These are phyloP conservation scores for Siderastrea radians DNA, from an alignment of 92 coral and sea anemone genomes.

Conservation along the genomic window DNA sequence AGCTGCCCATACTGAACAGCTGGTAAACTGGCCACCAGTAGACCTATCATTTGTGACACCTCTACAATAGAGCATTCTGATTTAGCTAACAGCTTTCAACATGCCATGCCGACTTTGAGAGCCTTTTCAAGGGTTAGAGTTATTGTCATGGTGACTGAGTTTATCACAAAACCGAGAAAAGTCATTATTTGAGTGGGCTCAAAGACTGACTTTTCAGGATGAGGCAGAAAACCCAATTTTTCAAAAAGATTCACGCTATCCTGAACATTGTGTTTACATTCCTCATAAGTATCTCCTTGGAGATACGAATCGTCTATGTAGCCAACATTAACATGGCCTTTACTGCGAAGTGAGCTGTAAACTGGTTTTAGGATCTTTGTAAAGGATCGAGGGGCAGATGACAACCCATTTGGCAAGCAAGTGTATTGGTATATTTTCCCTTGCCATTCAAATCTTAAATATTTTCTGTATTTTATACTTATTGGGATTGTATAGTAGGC, in stretches of 20 bases:
- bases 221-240: slow-evolving; percentile 35
- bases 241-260: slow-evolving; percentile 14
- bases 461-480: slow-evolving; percentile 19
- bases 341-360: slow-evolving; percentile 19
- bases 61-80: not conserved
- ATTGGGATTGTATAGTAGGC: slow-evolving; percentile 47
- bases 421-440: slow-evolving; percentile 36
- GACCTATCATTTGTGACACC: not conserved
- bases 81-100: not conserved
- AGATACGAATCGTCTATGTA: slow-evolving; percentile 46
- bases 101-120: not conserved
- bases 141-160: slow-evolving; percentile 15
- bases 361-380: slow-evolving; percentile 45
- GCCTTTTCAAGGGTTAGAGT: slow-evolving; percentile 10
- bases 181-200: slow-evolving; percentile 38
- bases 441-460: slow-evolving; percentile 26
- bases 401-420: slow-evolving; percentile 44
- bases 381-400: slow-evolving; percentile 33
- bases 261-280: slow-evolving; percentile 28
- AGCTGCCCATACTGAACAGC: slow-evolving; percentile 50
- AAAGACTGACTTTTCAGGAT: slow-evolving; percentile 29
- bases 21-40: slow-evolving; percentile 51
- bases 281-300: slow-evolving; percentile 35
- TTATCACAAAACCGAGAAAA: slow-evolving; percentile 26
- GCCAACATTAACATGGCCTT: slow-evolving; percentile 35